These are phyloP conservation scores for Hyperoplus immaculatus DNA, from an alignment of 2,797 vertebrate species.

Conservation along the genomic window DNA sequence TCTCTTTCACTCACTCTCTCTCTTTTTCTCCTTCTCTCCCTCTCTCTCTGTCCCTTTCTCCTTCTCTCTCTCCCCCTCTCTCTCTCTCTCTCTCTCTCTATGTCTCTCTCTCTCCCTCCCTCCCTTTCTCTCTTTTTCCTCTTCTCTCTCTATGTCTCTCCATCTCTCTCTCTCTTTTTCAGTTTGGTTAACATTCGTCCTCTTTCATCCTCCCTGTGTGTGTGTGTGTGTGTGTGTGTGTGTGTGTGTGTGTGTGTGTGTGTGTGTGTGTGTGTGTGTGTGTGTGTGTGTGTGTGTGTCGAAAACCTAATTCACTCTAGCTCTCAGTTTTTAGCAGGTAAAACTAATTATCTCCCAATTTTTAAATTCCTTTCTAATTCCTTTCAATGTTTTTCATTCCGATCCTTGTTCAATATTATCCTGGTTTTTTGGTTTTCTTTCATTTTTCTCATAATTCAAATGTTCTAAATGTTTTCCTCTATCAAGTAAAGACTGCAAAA, in stretches of 20 bases:
- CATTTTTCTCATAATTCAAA: neutral
- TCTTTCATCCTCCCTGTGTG: slow-evolving; percentile 9
- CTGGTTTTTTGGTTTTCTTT: neutral
- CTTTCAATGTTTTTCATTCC: neutral
- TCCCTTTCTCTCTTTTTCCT: slow-evolving; percentile 17
- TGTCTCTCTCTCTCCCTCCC: slow-evolving; percentile 17
- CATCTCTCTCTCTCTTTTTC: slow-evolving; percentile 2
- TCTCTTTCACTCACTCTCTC: slow-evolving; percentile 29
- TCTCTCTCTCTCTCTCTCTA: slow-evolving; percentile 47
- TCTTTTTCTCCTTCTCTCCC: slow-evolving; percentile 33
- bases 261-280: too few species aligned
- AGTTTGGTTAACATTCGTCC: neutral
- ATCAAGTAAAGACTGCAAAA: neutral
- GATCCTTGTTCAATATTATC: neutral
- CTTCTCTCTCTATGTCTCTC: slow-evolving; percentile 26
- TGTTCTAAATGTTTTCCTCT: too few species aligned
- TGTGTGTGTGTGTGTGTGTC: neutral
- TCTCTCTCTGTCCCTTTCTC: slow-evolving; percentile 3
- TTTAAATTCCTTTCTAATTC: neutral
- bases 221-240: slow-evolving; percentile 4
- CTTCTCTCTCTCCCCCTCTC: slow-evolving; percentile 8
- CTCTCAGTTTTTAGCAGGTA: slow-evolving; percentile 42
- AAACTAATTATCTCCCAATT: slow-evolving; percentile 34
- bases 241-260: neutral
- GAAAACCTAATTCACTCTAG: slow-evolving; percentile 27